These are phyloP conservation scores for Spea hammondii DNA, from an alignment of 2,797 vertebrate species.

Conservation along the genomic window DNA sequence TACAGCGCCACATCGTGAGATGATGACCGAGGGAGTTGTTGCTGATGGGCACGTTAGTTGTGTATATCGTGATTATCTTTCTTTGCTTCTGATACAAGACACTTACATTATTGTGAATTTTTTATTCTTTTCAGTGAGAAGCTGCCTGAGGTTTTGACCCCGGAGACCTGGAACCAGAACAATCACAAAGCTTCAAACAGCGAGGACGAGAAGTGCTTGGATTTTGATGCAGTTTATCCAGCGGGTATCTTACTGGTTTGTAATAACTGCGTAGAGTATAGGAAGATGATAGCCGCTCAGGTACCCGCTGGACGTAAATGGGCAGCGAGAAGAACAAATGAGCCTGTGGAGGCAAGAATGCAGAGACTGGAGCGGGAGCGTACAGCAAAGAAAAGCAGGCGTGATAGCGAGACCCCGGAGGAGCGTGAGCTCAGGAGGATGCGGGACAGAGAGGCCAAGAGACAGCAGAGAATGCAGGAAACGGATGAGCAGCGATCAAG, in stretches of 20 bases:
- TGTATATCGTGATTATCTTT: too few species aligned
- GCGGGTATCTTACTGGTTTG: slow-evolving; percentile 92
- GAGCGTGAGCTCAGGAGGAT: slow-evolving; percentile 87
- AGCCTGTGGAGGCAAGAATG: slow-evolving; percentile 83
- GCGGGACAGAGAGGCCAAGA: slow-evolving; percentile 93
- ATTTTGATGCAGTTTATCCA: slow-evolving; percentile 78
- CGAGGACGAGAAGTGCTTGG: slow-evolving; percentile 65
- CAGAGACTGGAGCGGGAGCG: slow-evolving; percentile 93
- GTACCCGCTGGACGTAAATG: slow-evolving; percentile 80
- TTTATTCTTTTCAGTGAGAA: slow-evolving; percentile 77
- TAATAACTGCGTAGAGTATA: slow-evolving; percentile 91
- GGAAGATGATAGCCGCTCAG: slow-evolving; percentile 85
- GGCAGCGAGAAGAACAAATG: slow-evolving; percentile 88
- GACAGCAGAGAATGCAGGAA: slow-evolving; percentile 95
- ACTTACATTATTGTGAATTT: too few species aligned
- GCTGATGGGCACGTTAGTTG: too few species aligned
- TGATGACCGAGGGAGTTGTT: too few species aligned
- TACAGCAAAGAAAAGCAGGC: slow-evolving; percentile 91
- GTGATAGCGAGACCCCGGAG: slow-evolving; percentile 87
- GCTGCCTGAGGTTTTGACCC: slow-evolving; percentile 85
- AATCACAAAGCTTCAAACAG: slow-evolving; percentile 71
- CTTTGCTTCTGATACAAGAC: too few species aligned
- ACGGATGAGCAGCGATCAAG: slow-evolving; percentile 89
- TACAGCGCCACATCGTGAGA: too few species aligned
- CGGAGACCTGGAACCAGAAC: slow-evolving; percentile 68